Base-by-base conservation (phyloP, 2,113 vertebrate genomes). In the Ameiurus melas region DNA sequence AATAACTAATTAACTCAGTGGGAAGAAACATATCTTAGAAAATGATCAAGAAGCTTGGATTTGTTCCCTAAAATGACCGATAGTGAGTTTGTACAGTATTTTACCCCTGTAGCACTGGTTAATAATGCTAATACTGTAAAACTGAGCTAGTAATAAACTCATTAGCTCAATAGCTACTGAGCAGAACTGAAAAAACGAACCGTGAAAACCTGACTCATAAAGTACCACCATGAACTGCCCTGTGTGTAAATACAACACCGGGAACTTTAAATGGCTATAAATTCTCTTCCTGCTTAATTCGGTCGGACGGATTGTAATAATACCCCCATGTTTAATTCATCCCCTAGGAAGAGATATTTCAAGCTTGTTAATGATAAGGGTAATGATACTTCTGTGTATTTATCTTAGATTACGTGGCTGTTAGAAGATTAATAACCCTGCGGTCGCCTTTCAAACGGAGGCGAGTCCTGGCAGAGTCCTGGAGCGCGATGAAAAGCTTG, bases 341-440 rank as follows among this genome's bases (percentile, higher is more conserved):
- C 90, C 92, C 86, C 88, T 78, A 90, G 92, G 89, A 91, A 85
- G 58, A 89, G 89, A 92, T 91, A 91, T 89, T 91, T 85, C 70
- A 89, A 62, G 57, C 89, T 91, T 88, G 92, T 78, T 94, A 95
- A 94, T 95, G 95, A 96, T 95, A 96, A 95, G 91, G 93, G 94
- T 95, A 95, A 95, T 96, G 92, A 95, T 95, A 94, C 95, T 94
- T 85, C 89, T 86, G 81, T 91, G 94, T 96, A 93, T 97, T 97
- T 97, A 96, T 96, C 93, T 94, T 93, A 92, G 96, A 96, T 97
- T 96, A 97, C 95, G 95, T 88, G 94, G 94, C 96, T 87, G 94
- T 96, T 95, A 95, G 95, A 96, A 96, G 95, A 97, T 96, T 95
- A 96, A 96, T 96, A 95, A 95, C 95, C 95, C 93, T 97, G 94